A percentile compares a stretch with the other conserved stretches of the same genome.
These are phyloP conservation scores for Pterocles gutturalis DNA, from an alignment of 2,113 vertebrate species.

Conservation along the genomic window DNA sequence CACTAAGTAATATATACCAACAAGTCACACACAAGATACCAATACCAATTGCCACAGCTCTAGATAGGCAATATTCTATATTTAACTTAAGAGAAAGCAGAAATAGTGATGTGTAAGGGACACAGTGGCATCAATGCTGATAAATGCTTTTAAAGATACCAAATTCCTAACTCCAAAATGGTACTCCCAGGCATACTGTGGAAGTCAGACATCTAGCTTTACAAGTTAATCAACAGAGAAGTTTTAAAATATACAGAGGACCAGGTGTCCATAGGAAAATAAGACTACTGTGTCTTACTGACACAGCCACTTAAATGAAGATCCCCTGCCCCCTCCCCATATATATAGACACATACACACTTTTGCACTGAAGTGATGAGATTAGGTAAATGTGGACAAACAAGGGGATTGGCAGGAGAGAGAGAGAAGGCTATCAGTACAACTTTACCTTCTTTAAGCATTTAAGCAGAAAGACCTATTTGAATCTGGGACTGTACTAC, in stretches of 20 bases:
- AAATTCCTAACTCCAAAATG: neutral
- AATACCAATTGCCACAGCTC: neutral
- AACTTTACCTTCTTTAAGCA: neutral
- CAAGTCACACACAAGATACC: neutral
- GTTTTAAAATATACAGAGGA: neutral
- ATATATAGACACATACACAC: neutral
- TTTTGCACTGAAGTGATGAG: neutral
- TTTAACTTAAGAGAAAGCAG: neutral
- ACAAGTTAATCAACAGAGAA: neutral
- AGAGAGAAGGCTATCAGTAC: neutral
- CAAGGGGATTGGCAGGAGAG: neutral
- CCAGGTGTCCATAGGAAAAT: neutral
- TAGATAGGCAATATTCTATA: neutral
- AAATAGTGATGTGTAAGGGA: neutral
- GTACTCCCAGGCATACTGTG: neutral
- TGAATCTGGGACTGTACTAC: neutral
- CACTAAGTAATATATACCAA: neutral
- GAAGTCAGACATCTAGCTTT: neutral
- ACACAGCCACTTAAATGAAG: neutral
- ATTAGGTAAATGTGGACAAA: neutral
- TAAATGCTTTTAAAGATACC: neutral
- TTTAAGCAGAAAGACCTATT: neutral
- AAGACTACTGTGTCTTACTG: neutral
- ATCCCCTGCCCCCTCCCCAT: neutral
- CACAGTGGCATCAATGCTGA: neutral